phyloP scores from a whole-genome alignment of 2,113 vertebrate genomes.

The Cricetomys ansorgei region DNA sequence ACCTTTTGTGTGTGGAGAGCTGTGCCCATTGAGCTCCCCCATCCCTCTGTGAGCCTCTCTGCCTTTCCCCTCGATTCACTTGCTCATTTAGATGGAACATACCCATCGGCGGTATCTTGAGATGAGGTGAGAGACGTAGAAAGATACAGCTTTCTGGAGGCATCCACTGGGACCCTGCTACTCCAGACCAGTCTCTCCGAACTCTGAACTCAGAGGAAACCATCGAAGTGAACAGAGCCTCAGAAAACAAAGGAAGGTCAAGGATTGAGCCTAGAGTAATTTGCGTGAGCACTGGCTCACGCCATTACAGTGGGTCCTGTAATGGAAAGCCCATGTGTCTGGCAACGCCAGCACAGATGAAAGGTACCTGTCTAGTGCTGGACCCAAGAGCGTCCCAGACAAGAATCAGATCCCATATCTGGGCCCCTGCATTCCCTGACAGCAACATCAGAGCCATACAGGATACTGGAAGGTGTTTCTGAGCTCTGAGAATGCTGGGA shows the following conservation, averaged over 20 bases:
- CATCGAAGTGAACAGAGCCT: background rate
- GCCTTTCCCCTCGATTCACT: background rate
- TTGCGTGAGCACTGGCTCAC: background rate
- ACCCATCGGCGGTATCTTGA: background rate
- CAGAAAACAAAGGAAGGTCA: background rate
- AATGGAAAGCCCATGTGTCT: background rate
- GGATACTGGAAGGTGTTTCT: background rate
- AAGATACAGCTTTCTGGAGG: background rate
- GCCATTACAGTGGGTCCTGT: background rate
- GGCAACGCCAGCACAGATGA: background rate
- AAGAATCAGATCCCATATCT: background rate
- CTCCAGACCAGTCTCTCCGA: too few relatives aligned
- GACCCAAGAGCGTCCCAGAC: background rate
- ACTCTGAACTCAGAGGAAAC: background rate
- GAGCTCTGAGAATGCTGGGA: background rate
- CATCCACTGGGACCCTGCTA: background rate
- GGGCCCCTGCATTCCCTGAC: background rate
- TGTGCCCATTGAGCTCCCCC: background rate
- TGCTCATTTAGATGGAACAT: background rate
- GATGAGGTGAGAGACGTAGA: too few relatives aligned
- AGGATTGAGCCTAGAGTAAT: background rate
- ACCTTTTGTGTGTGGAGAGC: too few relatives aligned
- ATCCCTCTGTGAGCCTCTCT: background rate
- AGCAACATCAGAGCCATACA: background rate
- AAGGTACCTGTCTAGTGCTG: background rate